Percentiles rank a stretch among this genome's conserved stretches.
Evolutionary conservation across 2,888 invertebrate genomes (phyloP).

Genomic region (Drosophila pseudotalamancana): DNA sequence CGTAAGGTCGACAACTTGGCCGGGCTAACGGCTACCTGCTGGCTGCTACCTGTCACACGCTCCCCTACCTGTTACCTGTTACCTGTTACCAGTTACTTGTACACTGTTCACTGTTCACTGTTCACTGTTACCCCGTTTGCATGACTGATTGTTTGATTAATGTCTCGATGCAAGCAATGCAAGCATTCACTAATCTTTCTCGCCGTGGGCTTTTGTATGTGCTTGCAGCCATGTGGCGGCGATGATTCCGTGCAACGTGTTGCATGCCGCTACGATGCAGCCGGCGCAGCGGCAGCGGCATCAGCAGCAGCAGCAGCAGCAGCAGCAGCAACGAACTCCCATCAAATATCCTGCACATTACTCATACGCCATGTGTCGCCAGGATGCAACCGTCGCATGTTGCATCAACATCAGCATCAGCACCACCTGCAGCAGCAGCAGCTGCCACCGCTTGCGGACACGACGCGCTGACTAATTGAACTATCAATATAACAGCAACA

Average conservation of each 20-base stretch:
- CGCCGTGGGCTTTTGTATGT: conserved; percentile 8
- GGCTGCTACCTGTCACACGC: conserved; percentile 7
- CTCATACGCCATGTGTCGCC: conserved; percentile 63
- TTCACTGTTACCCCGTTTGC: background rate
- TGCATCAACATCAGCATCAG: conserved; percentile 35
- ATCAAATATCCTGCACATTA: conserved; percentile 38
- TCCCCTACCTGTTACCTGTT: background rate
- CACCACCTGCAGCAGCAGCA: conserved; percentile 33
- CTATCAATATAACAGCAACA: conserved; percentile 14
- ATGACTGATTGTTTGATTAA: conserved; percentile 40
- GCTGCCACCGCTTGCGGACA: conserved; percentile 25
- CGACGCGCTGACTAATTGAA: conserved; percentile 32
- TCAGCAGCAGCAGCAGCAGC: conserved; percentile 12
- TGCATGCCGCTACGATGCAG: conserved; percentile 53
- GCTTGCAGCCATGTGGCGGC: conserved; percentile 47
- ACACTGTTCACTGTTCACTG: background rate
- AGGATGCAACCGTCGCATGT: conserved; percentile 47
- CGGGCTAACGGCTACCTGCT: conserved; percentile 20
- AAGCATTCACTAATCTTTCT: conserved; percentile 20
- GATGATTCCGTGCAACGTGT: conserved; percentile 65
- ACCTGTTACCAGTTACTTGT: background rate
- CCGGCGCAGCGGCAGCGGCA: conserved; percentile 15
- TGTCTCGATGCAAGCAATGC: conserved; percentile 5
- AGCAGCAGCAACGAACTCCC: conserved; percentile 57
- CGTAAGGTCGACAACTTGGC: conserved; percentile 60